Evolutionary conservation across 1,140 invertebrate species (phyloP), one percentile per base, ranked within the genome.

Genomic region (Armadillidium nasatum): DNA sequence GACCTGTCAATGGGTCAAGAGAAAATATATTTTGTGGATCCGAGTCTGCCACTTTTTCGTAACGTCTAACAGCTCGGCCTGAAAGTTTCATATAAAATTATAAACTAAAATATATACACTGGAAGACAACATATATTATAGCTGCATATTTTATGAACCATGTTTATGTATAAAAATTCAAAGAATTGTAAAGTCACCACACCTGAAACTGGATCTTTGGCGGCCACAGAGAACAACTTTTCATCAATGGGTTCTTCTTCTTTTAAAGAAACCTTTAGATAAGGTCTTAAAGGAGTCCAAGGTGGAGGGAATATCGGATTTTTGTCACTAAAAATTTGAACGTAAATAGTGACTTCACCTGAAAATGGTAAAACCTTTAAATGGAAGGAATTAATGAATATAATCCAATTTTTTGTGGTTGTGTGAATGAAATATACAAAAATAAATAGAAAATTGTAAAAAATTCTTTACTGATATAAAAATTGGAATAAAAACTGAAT

Each of bases 211-310:
- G 84, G 83, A 76, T 85, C 83, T 11, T 82, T 75, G 4, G 84
- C 84, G 10, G 82, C 79, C 11, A 85, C 74, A 23, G 89, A 89
- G n/a, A 93, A 85, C 1, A 94, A 82, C 0, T 89, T 90, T n/a
- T 90, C 90, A 0, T 91, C 92, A n/a, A 92, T 86, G 0, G 90
- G 89, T 82, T 91, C 89, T 83, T 94, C 92, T 84, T 94, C 92
- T 67, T 90, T 89, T 7, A 93, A 86, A 44, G 87, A 87, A 0
- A 92, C 86, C 72, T 88, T 86, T 43, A 93, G 89, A 1, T 88
- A 74, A 89, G 91, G 80, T 90, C 89, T 4, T 79, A 77, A 15
- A 79, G 84, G 78, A 13, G 83, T 82, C 86, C 86, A 83, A 15
- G 84, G 83, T 15, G 91, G 90, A 0, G 87, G 89, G 77, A 94